Conservation (phyloP, 2,113 vertebrate species). For the Uria lomvia region DNA sequence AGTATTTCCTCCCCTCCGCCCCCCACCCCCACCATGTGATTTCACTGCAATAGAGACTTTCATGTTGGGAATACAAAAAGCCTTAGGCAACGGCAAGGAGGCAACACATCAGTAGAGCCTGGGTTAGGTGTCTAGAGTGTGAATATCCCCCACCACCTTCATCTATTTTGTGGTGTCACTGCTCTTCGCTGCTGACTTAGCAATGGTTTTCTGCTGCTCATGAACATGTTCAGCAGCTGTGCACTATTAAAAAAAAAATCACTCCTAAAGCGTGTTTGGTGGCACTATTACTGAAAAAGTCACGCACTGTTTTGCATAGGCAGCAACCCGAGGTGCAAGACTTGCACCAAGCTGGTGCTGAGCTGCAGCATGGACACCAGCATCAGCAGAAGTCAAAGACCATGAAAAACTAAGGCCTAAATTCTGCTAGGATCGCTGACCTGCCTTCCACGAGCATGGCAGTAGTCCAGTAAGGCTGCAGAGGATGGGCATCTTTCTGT, state of each 20-base stretch:
- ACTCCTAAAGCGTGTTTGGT: neutral
- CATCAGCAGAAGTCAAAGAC: neutral
- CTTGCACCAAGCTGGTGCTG: neutral
- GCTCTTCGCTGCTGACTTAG: neutral
- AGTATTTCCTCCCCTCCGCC: no score
- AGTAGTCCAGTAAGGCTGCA: neutral
- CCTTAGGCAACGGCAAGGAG: neutral
- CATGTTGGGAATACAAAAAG: neutral
- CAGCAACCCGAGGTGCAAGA: neutral
- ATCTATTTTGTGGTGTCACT: neutral
- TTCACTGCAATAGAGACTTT: neutral
- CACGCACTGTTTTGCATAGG: fast-evolving
- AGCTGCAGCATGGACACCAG: neutral
- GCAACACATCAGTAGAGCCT: neutral
- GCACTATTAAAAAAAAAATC: neutral
- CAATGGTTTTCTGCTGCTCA: neutral
- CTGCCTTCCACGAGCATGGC: neutral
- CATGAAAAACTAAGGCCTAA: neutral
- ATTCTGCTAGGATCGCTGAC: neutral
- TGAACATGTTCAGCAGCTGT: neutral
- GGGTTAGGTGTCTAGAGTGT: no score
- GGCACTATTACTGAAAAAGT: no score
- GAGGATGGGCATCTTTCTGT: neutral
- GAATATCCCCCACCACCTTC: neutral
- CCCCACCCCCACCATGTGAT: neutral